Conservation (phyloP, 2,888 invertebrate species). For the Campoletis raptor region DNA sequence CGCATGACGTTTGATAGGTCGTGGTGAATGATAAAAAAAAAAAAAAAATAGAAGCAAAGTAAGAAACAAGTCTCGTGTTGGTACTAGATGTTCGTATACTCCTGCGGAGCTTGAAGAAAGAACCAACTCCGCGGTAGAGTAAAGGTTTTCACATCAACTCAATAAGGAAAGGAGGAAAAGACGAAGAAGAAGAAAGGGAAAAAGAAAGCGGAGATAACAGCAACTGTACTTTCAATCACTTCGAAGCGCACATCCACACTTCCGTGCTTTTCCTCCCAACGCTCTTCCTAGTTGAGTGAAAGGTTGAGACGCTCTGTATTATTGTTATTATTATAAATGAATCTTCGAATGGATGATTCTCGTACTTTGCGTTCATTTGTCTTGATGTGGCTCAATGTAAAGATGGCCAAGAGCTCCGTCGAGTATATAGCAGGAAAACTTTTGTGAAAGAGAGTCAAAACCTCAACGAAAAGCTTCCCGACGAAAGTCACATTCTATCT, state of each 20-base stretch:
- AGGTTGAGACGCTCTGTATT: constrained; percentile 29
- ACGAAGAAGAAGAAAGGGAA: constrained; percentile 18
- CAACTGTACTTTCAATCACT: constrained; percentile 61
- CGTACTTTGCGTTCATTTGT: constrained; percentile 52
- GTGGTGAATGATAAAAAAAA: constrained; percentile 25
- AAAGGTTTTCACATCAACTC: constrained; percentile 66
- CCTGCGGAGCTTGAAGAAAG: constrained; percentile 50
- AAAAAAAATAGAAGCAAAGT: constrained; percentile 26
- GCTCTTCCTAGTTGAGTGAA: constrained; percentile 30
- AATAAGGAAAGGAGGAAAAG: constrained; percentile 37
- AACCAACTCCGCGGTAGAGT: constrained; percentile 54
- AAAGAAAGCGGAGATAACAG: constrained; percentile 30
- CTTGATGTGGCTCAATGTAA: not conserved
- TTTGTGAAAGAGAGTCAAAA: constrained; percentile 18
- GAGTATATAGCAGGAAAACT: constrained; percentile 26
- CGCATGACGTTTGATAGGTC: constrained; percentile 51
- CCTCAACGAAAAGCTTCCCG: constrained; percentile 10
- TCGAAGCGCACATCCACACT: constrained; percentile 21
- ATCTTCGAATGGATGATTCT: constrained; percentile 52
- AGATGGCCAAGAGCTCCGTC: constrained; percentile 13
- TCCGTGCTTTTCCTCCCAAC: not conserved
- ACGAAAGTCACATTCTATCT: constrained; percentile 38
- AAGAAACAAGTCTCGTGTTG: constrained; percentile 27
- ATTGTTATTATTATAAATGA: constrained; percentile 58
- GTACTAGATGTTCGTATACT: constrained; percentile 52